Evolutionary conservation across 53 echinoderm and acorn worm species (phyloP).

Genomic region (Antedon mediterranea): DNA sequence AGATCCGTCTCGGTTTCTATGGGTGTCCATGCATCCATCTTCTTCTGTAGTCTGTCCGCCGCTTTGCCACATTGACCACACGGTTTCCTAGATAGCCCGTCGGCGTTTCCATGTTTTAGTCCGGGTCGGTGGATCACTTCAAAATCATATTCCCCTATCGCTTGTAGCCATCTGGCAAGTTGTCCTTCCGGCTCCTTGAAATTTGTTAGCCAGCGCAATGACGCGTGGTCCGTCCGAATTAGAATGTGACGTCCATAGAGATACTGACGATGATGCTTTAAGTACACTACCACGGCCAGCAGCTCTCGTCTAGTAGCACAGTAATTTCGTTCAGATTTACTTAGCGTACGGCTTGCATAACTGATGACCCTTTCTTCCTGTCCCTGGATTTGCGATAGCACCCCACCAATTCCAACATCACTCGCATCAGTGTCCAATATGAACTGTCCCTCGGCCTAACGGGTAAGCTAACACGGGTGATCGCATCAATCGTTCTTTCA

Average conservation of each 20-base stretch:
- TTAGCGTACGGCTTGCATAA: constrained; percentile 13
- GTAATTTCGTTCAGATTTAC: constrained; percentile 2
- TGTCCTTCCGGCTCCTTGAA: constrained; percentile 22
- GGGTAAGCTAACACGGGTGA: constrained; percentile 14
- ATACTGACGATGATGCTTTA: constrained; percentile 20
- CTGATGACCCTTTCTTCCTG: constrained; percentile 11
- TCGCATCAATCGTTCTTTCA: constrained; percentile 6
- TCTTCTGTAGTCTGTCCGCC: background rate
- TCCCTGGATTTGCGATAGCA: constrained; percentile 22
- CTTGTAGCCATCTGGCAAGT: constrained; percentile 19
- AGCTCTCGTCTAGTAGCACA: constrained; percentile 23
- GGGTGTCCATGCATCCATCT: no score
- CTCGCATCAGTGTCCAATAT: constrained; percentile 26
- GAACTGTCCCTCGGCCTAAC: background rate
- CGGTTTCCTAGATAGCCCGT: constrained; percentile 11
- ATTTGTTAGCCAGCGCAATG: constrained; percentile 16
- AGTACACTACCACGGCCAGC: constrained; percentile 11
- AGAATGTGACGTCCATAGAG: constrained; percentile 8
- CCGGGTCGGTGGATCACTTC: constrained; percentile 11
- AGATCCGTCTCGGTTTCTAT: no score
- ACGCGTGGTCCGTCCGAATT: constrained; percentile 11
- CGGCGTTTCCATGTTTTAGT: constrained; percentile 10
- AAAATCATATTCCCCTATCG: constrained; percentile 10
- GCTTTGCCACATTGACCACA: constrained; percentile 7
- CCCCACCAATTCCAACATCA: constrained; percentile 11